These are phyloP conservation scores for Habroteleia sp. DNA, from an alignment of 2,888 invertebrate species.

Conservation along the genomic window DNA sequence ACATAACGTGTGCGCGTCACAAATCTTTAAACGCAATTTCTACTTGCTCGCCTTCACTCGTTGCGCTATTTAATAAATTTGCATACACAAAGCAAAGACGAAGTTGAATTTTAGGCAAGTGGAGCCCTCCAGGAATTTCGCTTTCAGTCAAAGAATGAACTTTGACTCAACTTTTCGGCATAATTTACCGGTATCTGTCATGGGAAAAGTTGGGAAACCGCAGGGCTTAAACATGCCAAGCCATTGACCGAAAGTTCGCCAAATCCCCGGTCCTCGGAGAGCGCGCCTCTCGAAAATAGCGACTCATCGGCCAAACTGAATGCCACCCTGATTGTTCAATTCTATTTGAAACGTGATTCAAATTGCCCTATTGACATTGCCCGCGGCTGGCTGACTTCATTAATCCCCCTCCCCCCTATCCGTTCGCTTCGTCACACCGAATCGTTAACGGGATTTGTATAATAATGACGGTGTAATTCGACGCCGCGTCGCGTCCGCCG, in stretches of 20 bases:
- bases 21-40: too few species aligned
- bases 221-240: not conserved
- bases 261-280: not conserved
- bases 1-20: too few species aligned
- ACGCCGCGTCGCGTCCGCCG: slow-evolving; percentile 20
- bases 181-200: not conserved
- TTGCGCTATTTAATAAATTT: too few species aligned
- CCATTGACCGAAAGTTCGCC: not conserved
- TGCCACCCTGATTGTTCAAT: slow-evolving; percentile 9
- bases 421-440: not conserved
- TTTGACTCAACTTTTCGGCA: not conserved
- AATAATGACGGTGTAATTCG: slow-evolving; percentile 46
- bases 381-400: slow-evolving; percentile 18
- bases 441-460: slow-evolving; percentile 25
- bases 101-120: too few species aligned
- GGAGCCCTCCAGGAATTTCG: not conserved
- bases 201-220: not conserved
- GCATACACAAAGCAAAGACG: too few species aligned
- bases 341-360: slow-evolving; percentile 12
- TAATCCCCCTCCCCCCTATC: not conserved
- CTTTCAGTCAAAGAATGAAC: not conserved
- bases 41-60: too few species aligned
- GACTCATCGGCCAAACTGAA: slow-evolving; percentile 3
- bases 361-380: slow-evolving; percentile 25
- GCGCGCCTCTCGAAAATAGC: not conserved